Conservation (phyloP, 2,888 invertebrate species). For the Nematopogon swammerdamellus region DNA sequence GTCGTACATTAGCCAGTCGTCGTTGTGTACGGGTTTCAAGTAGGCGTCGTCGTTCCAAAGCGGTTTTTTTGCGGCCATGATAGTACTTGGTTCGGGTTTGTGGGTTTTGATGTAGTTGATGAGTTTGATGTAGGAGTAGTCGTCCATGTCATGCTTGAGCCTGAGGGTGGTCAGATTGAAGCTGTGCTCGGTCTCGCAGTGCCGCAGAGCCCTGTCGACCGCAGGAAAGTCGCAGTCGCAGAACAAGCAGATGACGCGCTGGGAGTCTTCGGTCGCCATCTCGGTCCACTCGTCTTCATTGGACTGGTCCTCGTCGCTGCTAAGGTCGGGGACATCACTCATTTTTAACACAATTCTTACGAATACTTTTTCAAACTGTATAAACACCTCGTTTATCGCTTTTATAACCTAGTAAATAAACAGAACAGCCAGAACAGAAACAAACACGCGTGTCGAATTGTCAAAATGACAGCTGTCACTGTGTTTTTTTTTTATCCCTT, state of each 20-base stretch:
- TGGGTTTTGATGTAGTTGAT: slow-evolving; percentile 74
- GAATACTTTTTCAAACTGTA: too few species aligned
- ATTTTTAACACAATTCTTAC: slow-evolving; percentile 16
- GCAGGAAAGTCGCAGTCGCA: slow-evolving; percentile 60
- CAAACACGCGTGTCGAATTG: too few species aligned
- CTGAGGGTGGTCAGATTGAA: slow-evolving; percentile 66
- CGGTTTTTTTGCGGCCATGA: slow-evolving; percentile 46
- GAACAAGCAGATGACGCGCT: slow-evolving; percentile 64
- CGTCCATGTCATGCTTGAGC: slow-evolving; percentile 71
- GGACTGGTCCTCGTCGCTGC: slow-evolving; percentile 47
- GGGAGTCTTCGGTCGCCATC: slow-evolving; percentile 37
- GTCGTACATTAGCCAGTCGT: slow-evolving; percentile 84
- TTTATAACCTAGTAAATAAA: too few species aligned
- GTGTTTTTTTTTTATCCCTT: too few species aligned
- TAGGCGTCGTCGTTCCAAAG: slow-evolving; percentile 77
- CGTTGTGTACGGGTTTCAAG: slow-evolving; percentile 72
- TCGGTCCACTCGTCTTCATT: slow-evolving; percentile 51
- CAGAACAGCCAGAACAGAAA: too few species aligned
- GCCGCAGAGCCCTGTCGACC: slow-evolving; percentile 62
- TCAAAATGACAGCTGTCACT: too few species aligned
- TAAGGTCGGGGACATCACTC: slow-evolving; percentile 48
- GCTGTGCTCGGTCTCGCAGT: slow-evolving; percentile 62
- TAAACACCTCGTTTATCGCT: too few species aligned
- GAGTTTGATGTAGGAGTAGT: slow-evolving; percentile 76
- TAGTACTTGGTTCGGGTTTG: slow-evolving; percentile 54